phyloP scores from a whole-genome alignment of 64 coral and sea anemone species.

The Porites australiensis region DNA sequence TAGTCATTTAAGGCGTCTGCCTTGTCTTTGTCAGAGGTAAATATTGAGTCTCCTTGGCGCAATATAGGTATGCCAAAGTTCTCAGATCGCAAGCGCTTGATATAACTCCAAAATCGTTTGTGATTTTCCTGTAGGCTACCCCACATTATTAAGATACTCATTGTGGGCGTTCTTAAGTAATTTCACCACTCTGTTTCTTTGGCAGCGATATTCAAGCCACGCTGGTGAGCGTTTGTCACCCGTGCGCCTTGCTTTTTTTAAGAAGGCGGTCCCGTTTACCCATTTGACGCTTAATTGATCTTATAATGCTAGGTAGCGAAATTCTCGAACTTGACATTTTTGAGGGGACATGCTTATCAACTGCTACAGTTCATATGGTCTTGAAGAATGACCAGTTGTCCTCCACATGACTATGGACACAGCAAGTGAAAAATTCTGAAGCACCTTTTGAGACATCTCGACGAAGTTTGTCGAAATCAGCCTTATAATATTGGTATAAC shows the following conservation, averaged over 20 bases:
- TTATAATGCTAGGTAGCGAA: constrained; percentile 48
- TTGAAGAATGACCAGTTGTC: constrained; percentile 71
- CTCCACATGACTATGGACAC: constrained; percentile 24
- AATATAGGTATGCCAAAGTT: constrained; percentile 3
- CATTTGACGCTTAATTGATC: constrained; percentile 66
- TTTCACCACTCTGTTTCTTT: constrained; percentile 73
- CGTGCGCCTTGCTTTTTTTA: constrained; percentile 34
- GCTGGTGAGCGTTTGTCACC: background rate
- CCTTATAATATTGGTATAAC: constrained; percentile 56
- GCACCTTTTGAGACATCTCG: background rate
- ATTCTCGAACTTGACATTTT: constrained; percentile 66
- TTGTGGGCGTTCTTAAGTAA: constrained; percentile 44
- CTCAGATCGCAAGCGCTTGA: constrained; percentile 40
- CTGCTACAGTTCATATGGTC: constrained; percentile 24
- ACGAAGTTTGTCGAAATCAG: constrained; percentile 1
- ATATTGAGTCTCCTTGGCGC: background rate
- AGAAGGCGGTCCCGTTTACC: constrained; percentile 54
- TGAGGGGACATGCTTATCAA: constrained; percentile 53
- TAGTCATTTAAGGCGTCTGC: constrained; percentile 29
- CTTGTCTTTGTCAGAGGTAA: constrained; percentile 20
- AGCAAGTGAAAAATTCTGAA: constrained; percentile 50
- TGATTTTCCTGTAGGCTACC: constrained; percentile 56
- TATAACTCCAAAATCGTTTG: constrained; percentile 59
- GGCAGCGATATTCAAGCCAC: background rate
- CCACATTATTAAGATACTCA: constrained; percentile 37